phyloP scores from a whole-genome alignment of 1,140 invertebrate genomes.

The Cryptotermes secundus region DNA sequence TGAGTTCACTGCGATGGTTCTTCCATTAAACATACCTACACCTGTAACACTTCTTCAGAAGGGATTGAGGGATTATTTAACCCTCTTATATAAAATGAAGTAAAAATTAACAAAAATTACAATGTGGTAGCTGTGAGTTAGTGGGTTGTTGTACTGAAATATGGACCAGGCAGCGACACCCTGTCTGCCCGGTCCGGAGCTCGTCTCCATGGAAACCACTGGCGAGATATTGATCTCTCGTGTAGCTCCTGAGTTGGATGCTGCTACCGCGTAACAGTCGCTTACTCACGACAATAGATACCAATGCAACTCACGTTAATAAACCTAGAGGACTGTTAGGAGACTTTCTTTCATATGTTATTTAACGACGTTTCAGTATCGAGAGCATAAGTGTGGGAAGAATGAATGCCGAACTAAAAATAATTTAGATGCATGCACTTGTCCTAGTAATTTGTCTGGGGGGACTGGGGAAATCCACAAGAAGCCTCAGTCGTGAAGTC shows the following conservation, averaged over 20 bases:
- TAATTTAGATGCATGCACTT: too few relatives aligned
- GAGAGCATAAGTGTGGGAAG: too few relatives aligned
- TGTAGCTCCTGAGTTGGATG: not conserved
- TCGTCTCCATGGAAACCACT: slow-evolving; percentile 10
- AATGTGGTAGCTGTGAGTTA: not conserved
- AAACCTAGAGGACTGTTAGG: too few relatives aligned
- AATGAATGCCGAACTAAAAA: too few relatives aligned
- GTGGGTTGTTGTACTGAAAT: not conserved
- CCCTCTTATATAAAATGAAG: not conserved
- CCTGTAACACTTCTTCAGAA: not conserved
- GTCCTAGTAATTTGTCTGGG: too few relatives aligned
- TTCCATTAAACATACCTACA: not conserved
- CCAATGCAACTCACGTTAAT: too few relatives aligned
- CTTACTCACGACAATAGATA: not conserved
- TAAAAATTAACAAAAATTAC: not conserved
- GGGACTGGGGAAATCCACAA: too few relatives aligned
- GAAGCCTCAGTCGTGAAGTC: too few relatives aligned
- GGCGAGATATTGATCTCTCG: slow-evolving; percentile 14
- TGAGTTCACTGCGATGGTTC: not conserved
- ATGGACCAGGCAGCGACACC: slow-evolving; percentile 12
- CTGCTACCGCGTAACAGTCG: not conserved
- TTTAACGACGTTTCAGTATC: too few relatives aligned
- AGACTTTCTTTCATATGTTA: too few relatives aligned
- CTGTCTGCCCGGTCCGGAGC: slow-evolving; percentile 14
- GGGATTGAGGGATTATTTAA: not conserved